Conservation (phyloP, 2,888 invertebrate genomes). For the Arctia plantaginis region DNA sequence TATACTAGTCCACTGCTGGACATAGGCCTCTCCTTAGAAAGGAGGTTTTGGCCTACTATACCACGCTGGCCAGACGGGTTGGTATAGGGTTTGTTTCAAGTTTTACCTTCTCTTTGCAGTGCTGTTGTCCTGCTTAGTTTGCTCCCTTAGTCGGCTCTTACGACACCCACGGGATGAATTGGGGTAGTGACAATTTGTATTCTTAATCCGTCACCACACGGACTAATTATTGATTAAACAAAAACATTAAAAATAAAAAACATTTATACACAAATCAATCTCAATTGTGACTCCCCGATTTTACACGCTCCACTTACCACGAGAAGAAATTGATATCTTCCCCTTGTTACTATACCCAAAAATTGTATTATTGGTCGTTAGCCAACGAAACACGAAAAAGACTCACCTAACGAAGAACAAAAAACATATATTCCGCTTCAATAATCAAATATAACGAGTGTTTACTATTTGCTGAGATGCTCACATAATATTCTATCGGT, state of each 20-base stretch:
- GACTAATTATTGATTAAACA: not conserved
- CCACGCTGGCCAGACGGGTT: too few relatives aligned
- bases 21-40: too few relatives aligned
- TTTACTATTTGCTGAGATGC: slow-evolving; percentile 48
- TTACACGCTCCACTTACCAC: slow-evolving; percentile 22
- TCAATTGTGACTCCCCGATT: slow-evolving; percentile 17
- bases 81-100: too few relatives aligned
- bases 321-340: slow-evolving; percentile 29
- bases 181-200: too few relatives aligned
- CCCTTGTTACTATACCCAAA: slow-evolving; percentile 26
- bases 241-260: not conserved
- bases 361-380: slow-evolving; percentile 47
- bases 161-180: too few relatives aligned
- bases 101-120: too few relatives aligned
- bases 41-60: too few relatives aligned
- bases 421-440: slow-evolving; percentile 53
- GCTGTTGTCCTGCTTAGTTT: too few relatives aligned
- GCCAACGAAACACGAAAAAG: slow-evolving; percentile 34
- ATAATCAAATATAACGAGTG: slow-evolving; percentile 60
- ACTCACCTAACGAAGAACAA: slow-evolving; percentile 37
- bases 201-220: too few relatives aligned
- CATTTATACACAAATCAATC: slow-evolving; percentile 9
- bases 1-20: too few relatives aligned
- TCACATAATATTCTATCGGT: slow-evolving; percentile 33
- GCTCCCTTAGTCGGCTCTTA: too few relatives aligned